These are phyloP conservation scores for Ailuropoda melanoleuca DNA, from an alignment of 2,113 vertebrate species.

Conservation along the genomic window DNA sequence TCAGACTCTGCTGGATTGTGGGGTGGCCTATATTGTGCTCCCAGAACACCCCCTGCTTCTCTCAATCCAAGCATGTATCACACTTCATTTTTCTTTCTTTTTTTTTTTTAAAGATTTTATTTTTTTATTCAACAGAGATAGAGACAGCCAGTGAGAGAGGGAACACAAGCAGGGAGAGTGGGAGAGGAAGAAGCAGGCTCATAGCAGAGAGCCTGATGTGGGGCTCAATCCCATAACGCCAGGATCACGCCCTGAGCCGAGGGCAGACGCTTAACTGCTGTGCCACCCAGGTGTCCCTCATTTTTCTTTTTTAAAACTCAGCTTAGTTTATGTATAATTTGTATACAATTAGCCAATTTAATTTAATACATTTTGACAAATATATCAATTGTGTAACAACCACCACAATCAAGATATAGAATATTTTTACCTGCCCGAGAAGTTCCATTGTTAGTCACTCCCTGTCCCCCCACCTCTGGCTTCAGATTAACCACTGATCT, in stretches of 20 bases:
- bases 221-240: no score
- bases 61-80: not conserved
- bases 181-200: no score
- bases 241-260: no score
- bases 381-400: not conserved
- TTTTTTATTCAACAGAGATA: no score
- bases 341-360: not conserved
- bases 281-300: no score
- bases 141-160: no score
- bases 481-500: not conserved
- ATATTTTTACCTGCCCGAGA: not conserved
- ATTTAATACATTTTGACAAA: not conserved
- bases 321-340: not conserved
- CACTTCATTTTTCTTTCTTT: not conserved
- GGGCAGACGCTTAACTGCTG: no score
- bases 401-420: not conserved
- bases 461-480: not conserved
- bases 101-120: no score
- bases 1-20: not conserved
- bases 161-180: no score
- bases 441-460: not conserved
- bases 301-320: not conserved
- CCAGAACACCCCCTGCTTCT: not conserved
- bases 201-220: no score
- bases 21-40: not conserved